A percentile compares a stretch with the other conserved stretches of the same genome.
phyloP scores from a whole-genome alignment of 2,888 invertebrate genomes.

The Baronia brevicornis region DNA sequence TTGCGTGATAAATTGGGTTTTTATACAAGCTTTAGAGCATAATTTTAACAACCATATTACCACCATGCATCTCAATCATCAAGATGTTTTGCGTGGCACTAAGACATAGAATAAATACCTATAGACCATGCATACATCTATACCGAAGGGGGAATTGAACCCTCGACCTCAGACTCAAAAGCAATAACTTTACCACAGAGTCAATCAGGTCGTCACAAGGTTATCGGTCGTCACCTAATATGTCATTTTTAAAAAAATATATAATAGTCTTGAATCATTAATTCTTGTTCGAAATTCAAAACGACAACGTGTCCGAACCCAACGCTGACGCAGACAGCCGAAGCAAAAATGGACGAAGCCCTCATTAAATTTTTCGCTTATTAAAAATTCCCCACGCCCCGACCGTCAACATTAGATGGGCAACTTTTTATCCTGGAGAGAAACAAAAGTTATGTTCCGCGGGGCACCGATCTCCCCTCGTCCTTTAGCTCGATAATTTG shows the following conservation, averaged over 20 bases:
- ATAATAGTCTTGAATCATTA: slow-evolving; percentile 3
- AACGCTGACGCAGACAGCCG: slow-evolving; percentile 51
- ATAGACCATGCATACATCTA: too few relatives aligned
- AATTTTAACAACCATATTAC: too few relatives aligned
- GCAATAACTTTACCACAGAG: too few relatives aligned
- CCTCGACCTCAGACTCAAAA: too few relatives aligned
- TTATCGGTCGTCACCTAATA: too few relatives aligned
- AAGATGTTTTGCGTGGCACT: too few relatives aligned
- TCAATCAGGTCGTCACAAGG: too few relatives aligned
- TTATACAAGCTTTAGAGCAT: slow-evolving; percentile 46
- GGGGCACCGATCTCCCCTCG: slow-evolving; percentile 61
- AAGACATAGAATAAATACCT: too few relatives aligned
- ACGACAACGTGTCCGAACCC: slow-evolving; percentile 34
- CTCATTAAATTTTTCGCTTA: slow-evolving; percentile 76
- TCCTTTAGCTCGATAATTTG: slow-evolving; percentile 73
- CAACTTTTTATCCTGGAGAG: slow-evolving; percentile 66
- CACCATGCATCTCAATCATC: too few relatives aligned
- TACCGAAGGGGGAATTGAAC: too few relatives aligned
- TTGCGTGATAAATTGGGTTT: slow-evolving; percentile 67
- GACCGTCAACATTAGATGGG: slow-evolving; percentile 57
- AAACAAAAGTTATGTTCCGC: slow-evolving; percentile 67
- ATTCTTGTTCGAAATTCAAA: slow-evolving; percentile 15
- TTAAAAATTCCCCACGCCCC: slow-evolving; percentile 72
- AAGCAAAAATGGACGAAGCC: slow-evolving; percentile 51
- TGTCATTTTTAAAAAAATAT: too few relatives aligned